Evolutionary conservation across 2,888 invertebrate species (phyloP).

Genomic region (Danaus chrysippus): DNA sequence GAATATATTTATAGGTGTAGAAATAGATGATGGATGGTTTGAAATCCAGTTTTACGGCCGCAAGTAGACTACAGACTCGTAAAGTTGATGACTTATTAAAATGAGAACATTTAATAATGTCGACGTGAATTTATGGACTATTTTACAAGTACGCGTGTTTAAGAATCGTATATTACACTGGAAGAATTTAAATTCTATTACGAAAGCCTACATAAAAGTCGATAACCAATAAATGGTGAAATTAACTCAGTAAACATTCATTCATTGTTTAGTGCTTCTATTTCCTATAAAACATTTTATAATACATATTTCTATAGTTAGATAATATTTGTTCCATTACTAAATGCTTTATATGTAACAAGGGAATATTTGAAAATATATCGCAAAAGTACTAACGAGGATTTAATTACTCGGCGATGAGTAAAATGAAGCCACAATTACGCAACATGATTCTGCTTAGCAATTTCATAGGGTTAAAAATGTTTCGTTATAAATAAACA

Average conservation of each 20-base stretch:
- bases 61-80: slow-evolving; percentile 17
- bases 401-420: slow-evolving; percentile 8
- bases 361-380: neutral
- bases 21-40: slow-evolving; percentile 7
- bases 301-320: too few species aligned
- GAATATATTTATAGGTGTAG: neutral
- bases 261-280: too few species aligned
- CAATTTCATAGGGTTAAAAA: neutral
- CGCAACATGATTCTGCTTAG: slow-evolving; percentile 1
- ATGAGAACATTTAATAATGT: slow-evolving; percentile 16
- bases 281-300: too few species aligned
- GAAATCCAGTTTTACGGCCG: slow-evolving; percentile 14
- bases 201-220: too few species aligned
- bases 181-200: too few species aligned
- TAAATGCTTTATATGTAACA: too few species aligned
- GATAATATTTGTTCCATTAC: too few species aligned
- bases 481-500: neutral
- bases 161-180: neutral
- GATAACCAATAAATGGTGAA: too few species aligned
- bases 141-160: neutral
- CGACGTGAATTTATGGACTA: slow-evolving; percentile 4
- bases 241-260: too few species aligned
- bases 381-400: slow-evolving; percentile 3
- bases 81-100: slow-evolving; percentile 21
- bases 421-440: slow-evolving; percentile 7